Evolutionary conservation across 2,113 vertebrate genomes (phyloP).

Genomic region (Tupaia tana): DNA sequence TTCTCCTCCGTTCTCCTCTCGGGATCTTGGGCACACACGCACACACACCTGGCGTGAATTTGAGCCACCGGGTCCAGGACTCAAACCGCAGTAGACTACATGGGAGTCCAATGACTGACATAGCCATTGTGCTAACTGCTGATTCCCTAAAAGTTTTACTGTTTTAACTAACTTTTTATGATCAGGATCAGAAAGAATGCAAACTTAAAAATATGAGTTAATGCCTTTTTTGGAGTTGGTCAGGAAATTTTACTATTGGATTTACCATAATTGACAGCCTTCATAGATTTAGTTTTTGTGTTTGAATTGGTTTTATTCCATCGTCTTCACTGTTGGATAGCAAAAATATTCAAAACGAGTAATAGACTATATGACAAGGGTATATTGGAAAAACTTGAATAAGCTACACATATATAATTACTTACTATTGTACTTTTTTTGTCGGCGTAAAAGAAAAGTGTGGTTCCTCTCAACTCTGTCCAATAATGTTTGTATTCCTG

Average conservation of each 20-base stretch:
- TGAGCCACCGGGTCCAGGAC: too few species aligned
- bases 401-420: constrained; percentile 8
- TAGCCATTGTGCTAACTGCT: too few species aligned
- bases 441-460: constrained; percentile 84
- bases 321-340: background rate
- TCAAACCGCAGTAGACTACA: too few species aligned
- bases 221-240: constrained; percentile 5
- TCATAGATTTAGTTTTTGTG: background rate
- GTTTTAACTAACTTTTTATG: background rate
- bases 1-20: too few species aligned
- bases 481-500: constrained; percentile 84
- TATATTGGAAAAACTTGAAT: background rate
- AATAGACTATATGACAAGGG: background rate
- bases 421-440: constrained; percentile 84
- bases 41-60: too few species aligned
- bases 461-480: constrained; percentile 86
- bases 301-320: constrained; percentile 34
- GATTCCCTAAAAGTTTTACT: too few species aligned
- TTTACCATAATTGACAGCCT: background rate
- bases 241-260: background rate
- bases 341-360: constrained; percentile 18
- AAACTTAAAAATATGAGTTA: constrained; percentile 9
- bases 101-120: too few species aligned
- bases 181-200: constrained; percentile 2
- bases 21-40: too few species aligned